Evolutionary conservation across 2,888 invertebrate genomes (phyloP).

Genomic region (Epinotia bilunana): DNA sequence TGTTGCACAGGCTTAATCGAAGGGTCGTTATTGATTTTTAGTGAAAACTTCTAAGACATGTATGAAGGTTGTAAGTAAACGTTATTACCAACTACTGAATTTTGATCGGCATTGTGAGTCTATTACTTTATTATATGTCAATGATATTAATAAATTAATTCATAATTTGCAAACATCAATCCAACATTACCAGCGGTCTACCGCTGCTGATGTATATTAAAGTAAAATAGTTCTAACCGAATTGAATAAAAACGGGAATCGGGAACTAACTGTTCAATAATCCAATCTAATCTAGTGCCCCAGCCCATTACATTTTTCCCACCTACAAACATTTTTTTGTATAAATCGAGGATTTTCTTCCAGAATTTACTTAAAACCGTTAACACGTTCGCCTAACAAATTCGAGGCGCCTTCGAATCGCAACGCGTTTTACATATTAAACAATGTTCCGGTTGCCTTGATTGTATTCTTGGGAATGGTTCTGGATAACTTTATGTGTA

Average conservation of each 20-base stretch:
- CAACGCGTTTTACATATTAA: conserved; percentile 62
- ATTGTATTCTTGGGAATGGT: conserved; percentile 51
- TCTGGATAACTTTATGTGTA: conserved; percentile 11
- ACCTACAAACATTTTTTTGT: conserved; percentile 13
- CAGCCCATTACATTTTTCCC: neutral
- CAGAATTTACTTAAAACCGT: conserved; percentile 58
- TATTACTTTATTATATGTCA: too few relatives aligned
- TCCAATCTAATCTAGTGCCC: neutral
- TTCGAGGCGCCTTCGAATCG: conserved; percentile 54
- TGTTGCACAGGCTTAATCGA: neutral
- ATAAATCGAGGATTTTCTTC: conserved; percentile 24
- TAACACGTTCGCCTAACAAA: conserved; percentile 65
- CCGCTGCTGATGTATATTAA: too few relatives aligned
- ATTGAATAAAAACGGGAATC: neutral
- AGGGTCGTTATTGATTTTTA: neutral
- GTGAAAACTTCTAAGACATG: too few relatives aligned
- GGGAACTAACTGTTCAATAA: neutral
- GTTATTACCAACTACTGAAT: too few relatives aligned
- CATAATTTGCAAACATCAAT: too few relatives aligned
- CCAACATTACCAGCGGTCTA: too few relatives aligned
- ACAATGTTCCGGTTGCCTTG: conserved; percentile 49
- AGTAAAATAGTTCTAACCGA: too few relatives aligned
- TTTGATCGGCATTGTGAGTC: too few relatives aligned
- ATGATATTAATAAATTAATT: too few relatives aligned
- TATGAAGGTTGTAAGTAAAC: too few relatives aligned